Percentiles rank a stretch among this genome's conserved stretches.
Conservation (phyloP, 2,113 vertebrate genomes). For the Nycticebus coucang region DNA sequence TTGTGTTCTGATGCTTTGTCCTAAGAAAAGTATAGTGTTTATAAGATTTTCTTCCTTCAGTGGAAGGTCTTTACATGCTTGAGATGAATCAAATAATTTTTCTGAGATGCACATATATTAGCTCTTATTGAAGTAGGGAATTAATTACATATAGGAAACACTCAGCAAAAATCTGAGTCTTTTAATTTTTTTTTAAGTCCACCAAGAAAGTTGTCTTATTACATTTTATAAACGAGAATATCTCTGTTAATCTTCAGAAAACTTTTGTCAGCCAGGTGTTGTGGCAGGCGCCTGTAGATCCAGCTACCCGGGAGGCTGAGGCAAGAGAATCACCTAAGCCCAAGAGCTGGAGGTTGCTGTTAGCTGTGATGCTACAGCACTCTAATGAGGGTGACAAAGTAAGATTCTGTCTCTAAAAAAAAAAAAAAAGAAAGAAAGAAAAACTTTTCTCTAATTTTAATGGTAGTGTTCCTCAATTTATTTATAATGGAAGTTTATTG, state of each 20-base stretch:
- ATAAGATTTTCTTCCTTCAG: neutral
- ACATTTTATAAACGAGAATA: neutral
- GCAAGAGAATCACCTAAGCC: too few relatives aligned
- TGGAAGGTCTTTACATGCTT: neutral
- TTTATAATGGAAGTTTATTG: constrained; percentile 17
- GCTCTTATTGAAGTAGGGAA: neutral
- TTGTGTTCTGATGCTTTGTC: neutral
- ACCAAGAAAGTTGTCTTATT: neutral
- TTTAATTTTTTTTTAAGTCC: constrained; percentile 25
- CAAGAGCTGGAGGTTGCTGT: too few relatives aligned
- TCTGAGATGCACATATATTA: neutral
- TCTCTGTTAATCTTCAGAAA: neutral
- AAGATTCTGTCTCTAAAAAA: too few relatives aligned
- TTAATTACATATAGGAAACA: neutral
- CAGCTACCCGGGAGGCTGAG: too few relatives aligned
- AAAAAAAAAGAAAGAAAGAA: neutral
- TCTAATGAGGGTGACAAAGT: too few relatives aligned
- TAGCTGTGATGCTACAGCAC: too few relatives aligned
- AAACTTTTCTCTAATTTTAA: neutral
- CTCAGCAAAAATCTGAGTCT: neutral
- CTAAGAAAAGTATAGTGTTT: neutral
- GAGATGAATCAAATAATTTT: neutral
- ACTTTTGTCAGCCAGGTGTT: too few relatives aligned
- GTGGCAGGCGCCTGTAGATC: too few relatives aligned
- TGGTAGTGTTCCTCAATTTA: neutral